These are phyloP conservation scores for Danio jaintianensis DNA, from an alignment of 2,797 vertebrate genomes.

Conservation along the genomic window DNA sequence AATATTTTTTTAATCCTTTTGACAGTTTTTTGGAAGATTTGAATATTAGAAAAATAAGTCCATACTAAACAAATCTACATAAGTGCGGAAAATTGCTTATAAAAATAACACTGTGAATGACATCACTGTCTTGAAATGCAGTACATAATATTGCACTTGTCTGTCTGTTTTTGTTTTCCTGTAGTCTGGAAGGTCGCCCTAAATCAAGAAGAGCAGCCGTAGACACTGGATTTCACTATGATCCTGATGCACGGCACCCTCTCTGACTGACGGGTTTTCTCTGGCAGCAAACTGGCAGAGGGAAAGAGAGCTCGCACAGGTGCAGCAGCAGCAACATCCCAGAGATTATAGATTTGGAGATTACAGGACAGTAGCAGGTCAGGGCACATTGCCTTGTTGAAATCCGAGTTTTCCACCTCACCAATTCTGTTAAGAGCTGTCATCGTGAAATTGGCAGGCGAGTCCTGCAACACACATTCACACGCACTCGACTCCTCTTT, in stretches of 20 bases:
- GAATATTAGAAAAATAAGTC: background rate
- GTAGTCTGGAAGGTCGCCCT: constrained; percentile 15
- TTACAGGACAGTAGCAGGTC: constrained; percentile 52
- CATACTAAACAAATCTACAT: background rate
- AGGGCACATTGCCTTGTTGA: constrained; percentile 41
- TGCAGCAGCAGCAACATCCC: constrained; percentile 32
- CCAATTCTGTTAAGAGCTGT: constrained; percentile 30
- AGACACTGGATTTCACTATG: constrained; percentile 19
- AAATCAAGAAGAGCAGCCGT: constrained; percentile 2
- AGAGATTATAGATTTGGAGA: constrained; percentile 59
- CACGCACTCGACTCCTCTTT: constrained; percentile 10
- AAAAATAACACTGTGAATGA: background rate
- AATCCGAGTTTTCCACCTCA: constrained; percentile 31
- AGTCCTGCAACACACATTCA: background rate
- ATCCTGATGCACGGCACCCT: background rate
- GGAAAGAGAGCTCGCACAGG: constrained; percentile 34
- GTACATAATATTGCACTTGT: background rate
- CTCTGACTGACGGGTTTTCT: constrained; percentile 34
- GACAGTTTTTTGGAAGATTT: background rate
- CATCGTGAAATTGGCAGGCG: constrained; percentile 17
- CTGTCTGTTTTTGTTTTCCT: background rate
- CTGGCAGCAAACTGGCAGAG: constrained; percentile 34
- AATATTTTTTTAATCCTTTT: background rate
- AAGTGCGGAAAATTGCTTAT: background rate
- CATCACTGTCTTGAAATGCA: background rate